Evolutionary conservation across 1,140 invertebrate genomes (phyloP).

Genomic region (Gryon sp.): DNA sequence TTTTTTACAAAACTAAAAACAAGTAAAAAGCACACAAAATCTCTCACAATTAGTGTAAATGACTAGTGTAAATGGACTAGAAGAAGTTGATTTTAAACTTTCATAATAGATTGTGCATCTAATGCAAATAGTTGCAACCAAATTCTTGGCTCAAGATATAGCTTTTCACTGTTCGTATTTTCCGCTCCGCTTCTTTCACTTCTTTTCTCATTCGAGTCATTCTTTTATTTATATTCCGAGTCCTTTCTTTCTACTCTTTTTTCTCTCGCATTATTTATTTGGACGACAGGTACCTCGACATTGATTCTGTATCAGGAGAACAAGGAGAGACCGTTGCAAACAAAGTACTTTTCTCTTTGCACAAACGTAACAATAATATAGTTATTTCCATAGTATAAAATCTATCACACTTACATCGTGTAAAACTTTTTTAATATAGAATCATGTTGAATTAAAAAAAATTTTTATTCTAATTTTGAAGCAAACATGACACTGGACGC

Average conservation of each 20-base stretch:
- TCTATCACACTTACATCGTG: conserved; percentile 40
- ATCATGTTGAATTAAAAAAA: too few species aligned
- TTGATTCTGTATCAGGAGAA: conserved; percentile 54
- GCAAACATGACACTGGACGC: too few species aligned
- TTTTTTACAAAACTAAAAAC: too few species aligned
- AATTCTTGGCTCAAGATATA: conserved; percentile 33
- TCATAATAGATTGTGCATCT: conserved; percentile 40
- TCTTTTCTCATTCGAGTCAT: conserved; percentile 52
- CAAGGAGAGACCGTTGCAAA: conserved; percentile 67
- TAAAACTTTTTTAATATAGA: conserved; percentile 48
- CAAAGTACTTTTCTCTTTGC: conserved; percentile 68
- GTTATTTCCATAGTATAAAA: conserved; percentile 63
- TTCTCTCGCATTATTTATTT: conserved; percentile 66
- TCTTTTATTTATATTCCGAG: conserved; percentile 62
- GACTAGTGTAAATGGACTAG: neutral
- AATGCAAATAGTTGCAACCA: conserved; percentile 36
- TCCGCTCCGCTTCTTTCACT: conserved; percentile 34
- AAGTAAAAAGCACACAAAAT: neutral
- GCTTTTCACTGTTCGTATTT: conserved; percentile 50
- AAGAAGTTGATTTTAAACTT: conserved; percentile 40
- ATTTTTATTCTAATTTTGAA: too few species aligned
- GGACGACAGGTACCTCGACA: conserved; percentile 69
- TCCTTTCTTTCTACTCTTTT: conserved; percentile 44
- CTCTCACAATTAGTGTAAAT: conserved; percentile 3
- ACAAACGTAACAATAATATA: conserved; percentile 69